These are phyloP conservation scores for Atopsyche davidsoni DNA, from an alignment of 1,140 invertebrate species.

Conservation along the genomic window DNA sequence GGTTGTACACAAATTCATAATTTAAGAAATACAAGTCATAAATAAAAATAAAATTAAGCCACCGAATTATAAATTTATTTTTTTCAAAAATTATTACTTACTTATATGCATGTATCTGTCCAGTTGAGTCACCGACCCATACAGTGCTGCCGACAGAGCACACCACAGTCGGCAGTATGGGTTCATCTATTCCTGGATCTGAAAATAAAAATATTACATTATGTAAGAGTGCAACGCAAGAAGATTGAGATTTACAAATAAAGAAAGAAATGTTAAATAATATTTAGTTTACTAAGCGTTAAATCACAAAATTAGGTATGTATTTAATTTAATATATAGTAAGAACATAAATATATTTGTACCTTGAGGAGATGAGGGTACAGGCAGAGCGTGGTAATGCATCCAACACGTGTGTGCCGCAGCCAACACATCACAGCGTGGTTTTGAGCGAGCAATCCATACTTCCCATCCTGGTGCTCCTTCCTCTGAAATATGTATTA, in stretches of 20 bases:
- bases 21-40: neutral
- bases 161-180: conserved; percentile 57
- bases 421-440: conserved; percentile 26
- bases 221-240: neutral
- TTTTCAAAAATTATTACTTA: conserved; percentile 38
- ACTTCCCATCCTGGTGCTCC: conserved; percentile 25
- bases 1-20: neutral
- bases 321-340: neutral
- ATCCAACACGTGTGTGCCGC: conserved; percentile 21
- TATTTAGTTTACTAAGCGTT: neutral
- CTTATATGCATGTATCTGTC: conserved; percentile 74
- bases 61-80: conserved; percentile 2
- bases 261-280: neutral
- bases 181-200: conserved; percentile 35
- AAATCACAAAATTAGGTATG: neutral
- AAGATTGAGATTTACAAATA: neutral
- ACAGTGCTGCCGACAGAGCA: conserved; percentile 65
- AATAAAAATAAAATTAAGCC: neutral
- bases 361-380: conserved; percentile 17
- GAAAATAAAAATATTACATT: conserved; percentile 8
- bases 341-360: conserved; percentile 1
- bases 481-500: conserved; percentile 18
- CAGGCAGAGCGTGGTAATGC: conserved; percentile 23
- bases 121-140: conserved; percentile 81
- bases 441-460: conserved; percentile 19